These are phyloP conservation scores for Agonopterix arenella DNA, from an alignment of 2,888 invertebrate genomes.

Conservation along the genomic window DNA sequence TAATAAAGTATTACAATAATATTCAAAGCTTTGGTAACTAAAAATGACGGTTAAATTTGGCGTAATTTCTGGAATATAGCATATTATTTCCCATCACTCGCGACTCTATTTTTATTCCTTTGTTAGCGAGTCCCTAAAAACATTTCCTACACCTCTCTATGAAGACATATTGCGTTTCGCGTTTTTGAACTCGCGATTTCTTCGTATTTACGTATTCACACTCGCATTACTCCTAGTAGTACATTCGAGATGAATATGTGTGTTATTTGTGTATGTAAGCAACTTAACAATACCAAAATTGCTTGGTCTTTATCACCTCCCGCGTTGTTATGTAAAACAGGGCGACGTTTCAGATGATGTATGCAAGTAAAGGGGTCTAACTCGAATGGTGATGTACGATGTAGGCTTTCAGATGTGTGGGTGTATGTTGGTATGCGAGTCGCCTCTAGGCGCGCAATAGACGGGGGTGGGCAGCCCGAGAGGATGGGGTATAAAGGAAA, in stretches of 20 bases:
- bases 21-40: too few relatives aligned
- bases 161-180: slow-evolving; percentile 76
- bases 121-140: slow-evolving; percentile 60
- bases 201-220: slow-evolving; percentile 75
- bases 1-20: too few relatives aligned
- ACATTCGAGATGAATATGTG: slow-evolving; percentile 66
- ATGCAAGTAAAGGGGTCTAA: slow-evolving; percentile 58
- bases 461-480: slow-evolving; percentile 69
- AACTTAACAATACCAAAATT: slow-evolving; percentile 58
- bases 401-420: slow-evolving; percentile 64
- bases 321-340: slow-evolving; percentile 46
- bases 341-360: slow-evolving; percentile 48
- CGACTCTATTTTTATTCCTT: slow-evolving; percentile 43
- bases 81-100: slow-evolving; percentile 56
- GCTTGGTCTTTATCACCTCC: slow-evolving; percentile 37
- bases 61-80: slow-evolving; percentile 37
- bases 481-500: slow-evolving; percentile 78
- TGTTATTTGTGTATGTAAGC: slow-evolving; percentile 48
- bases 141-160: slow-evolving; percentile 65
- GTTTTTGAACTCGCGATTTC: slow-evolving; percentile 75
- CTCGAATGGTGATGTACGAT: slow-evolving; percentile 57
- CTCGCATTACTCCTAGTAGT: slow-evolving; percentile 71
- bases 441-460: slow-evolving; percentile 76
- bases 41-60: background rate
- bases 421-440: slow-evolving; percentile 73